Evolutionary conservation across 2,797 vertebrate genomes (phyloP).

Genomic region (Apogon talboti): DNA sequence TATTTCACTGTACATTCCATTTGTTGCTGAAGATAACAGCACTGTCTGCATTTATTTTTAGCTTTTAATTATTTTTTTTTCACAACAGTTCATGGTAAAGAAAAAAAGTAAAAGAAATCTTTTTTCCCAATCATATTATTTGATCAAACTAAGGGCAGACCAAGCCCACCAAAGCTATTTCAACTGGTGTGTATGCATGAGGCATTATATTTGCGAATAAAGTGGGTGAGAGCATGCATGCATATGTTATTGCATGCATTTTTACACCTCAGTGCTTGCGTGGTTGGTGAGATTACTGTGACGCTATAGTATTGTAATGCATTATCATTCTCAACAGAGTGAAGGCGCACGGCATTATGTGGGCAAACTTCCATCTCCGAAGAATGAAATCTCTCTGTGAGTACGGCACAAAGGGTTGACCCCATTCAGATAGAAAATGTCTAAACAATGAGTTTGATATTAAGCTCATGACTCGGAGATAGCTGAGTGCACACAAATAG

Average conservation of each 20-base stretch:
- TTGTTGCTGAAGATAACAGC: too few relatives aligned
- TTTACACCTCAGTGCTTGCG: background rate
- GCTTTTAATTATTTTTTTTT: too few relatives aligned
- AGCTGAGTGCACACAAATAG: too few relatives aligned
- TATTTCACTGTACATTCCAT: background rate
- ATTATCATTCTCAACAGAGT: background rate
- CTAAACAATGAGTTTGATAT: too few relatives aligned
- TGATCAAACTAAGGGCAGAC: too few relatives aligned
- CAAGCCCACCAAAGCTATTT: too few relatives aligned
- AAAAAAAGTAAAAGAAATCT: too few relatives aligned
- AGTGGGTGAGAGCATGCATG: conserved; percentile 3
- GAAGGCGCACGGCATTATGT: background rate
- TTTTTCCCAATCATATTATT: too few relatives aligned
- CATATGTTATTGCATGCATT: background rate
- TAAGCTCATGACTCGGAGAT: too few relatives aligned
- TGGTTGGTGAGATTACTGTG: background rate
- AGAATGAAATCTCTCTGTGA: too few relatives aligned
- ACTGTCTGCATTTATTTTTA: too few relatives aligned
- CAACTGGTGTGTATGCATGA: background rate
- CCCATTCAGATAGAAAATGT: background rate
- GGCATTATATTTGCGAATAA: background rate
- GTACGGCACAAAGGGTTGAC: background rate
- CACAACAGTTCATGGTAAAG: too few relatives aligned
- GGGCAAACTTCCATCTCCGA: conserved; percentile 9
- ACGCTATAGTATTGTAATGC: conserved; percentile 4